A percentile compares a stretch with the other conserved stretches of the same genome.
Conservation (phyloP, 2,797 vertebrate species). For the Arrhamphus sclerolepis region DNA sequence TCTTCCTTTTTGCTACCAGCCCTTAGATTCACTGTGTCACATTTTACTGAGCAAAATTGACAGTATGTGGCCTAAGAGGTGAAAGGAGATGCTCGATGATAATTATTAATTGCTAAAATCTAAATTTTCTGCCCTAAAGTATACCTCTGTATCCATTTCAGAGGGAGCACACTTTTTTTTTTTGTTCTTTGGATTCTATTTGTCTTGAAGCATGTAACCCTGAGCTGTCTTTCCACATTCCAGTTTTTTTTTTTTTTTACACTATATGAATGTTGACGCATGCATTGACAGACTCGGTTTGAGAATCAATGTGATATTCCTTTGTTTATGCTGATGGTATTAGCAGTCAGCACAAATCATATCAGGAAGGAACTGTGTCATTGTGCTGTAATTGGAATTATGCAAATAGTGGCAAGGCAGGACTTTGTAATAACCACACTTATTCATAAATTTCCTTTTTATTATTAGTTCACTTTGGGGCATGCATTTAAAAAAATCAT, state of each 20-base stretch:
- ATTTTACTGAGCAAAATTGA: conserved; percentile 6
- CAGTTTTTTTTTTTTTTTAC: conserved; percentile 15
- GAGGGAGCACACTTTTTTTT: background rate
- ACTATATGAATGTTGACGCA: conserved; percentile 45
- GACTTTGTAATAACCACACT: conserved; percentile 69
- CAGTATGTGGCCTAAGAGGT: conserved; percentile 1
- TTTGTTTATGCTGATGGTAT: conserved; percentile 79
- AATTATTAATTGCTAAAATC: background rate
- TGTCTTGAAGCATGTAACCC: conserved; percentile 16
- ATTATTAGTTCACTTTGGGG: conserved; percentile 64
- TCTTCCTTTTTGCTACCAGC: background rate
- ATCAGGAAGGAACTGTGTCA: conserved; percentile 76
- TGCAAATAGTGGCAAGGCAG: conserved; percentile 75
- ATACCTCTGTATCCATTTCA: background rate
- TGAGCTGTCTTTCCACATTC: conserved; percentile 13
- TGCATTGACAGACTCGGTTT: conserved; percentile 47
- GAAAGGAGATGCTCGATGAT: conserved; percentile 2
- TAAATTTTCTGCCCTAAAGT: background rate
- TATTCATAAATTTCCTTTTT: conserved; percentile 74
- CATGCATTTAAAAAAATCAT: conserved; percentile 48
- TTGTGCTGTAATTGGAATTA: conserved; percentile 79
- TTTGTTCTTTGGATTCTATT: background rate
- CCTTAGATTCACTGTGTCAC: background rate
- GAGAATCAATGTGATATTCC: conserved; percentile 54
- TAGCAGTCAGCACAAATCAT: conserved; percentile 79